A percentile compares a stretch with the other conserved stretches of the same genome.
These are phyloP conservation scores for Hyles euphorbiae DNA, from an alignment of 1,140 invertebrate species.

Conservation along the genomic window DNA sequence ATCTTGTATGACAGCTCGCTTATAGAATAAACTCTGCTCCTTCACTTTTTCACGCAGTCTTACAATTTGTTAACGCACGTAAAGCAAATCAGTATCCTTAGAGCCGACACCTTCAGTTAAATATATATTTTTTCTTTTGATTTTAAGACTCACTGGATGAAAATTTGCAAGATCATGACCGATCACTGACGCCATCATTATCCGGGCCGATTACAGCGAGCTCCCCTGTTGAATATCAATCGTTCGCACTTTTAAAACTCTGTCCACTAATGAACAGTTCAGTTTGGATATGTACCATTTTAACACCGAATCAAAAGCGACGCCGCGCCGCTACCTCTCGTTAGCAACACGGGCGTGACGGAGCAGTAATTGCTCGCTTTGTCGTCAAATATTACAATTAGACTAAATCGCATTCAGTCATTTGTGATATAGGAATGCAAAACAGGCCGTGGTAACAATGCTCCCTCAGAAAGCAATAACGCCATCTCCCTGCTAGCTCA, in stretches of 20 bases:
- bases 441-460: constrained; percentile 16
- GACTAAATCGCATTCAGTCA: constrained; percentile 2
- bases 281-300: background rate
- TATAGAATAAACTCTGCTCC: no score
- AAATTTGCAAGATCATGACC: constrained; percentile 18
- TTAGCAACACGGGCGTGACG: no score
- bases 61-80: no score
- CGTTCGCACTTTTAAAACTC: constrained; percentile 23
- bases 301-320: no score
- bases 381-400: background rate
- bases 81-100: no score
- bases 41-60: no score
- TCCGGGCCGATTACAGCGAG: constrained; percentile 23
- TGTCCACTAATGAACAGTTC: constrained; percentile 6
- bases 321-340: no score
- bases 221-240: constrained; percentile 18
- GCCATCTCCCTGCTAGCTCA: constrained; percentile 17
- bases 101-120: background rate
- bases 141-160: constrained; percentile 5
- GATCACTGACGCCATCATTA: constrained; percentile 27
- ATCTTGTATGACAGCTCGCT: no score
- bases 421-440: constrained; percentile 23
- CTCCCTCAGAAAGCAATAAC: constrained; percentile 28
- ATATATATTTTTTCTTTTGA: background rate
- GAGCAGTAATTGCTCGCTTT: constrained; percentile 10